Percentiles rank a stretch among this genome's conserved stretches.
phyloP scores from a whole-genome alignment of 1,140 invertebrate species.

The Drosophila jambulina region DNA sequence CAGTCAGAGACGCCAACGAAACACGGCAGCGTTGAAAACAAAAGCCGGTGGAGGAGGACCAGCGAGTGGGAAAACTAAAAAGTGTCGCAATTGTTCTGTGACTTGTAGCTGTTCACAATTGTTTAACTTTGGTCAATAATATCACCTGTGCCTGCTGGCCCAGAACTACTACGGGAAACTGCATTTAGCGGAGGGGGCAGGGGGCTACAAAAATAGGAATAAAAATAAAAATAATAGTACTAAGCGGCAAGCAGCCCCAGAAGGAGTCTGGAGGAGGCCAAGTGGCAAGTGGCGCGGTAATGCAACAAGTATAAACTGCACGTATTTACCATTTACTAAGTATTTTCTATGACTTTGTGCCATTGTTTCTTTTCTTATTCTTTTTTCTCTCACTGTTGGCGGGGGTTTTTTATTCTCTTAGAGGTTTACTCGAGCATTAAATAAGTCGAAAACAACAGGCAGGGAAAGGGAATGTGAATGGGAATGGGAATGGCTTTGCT shows the following conservation, averaged over 20 bases:
- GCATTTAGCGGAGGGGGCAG: slow-evolving; percentile 54
- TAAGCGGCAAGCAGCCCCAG: slow-evolving; percentile 16
- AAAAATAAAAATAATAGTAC: slow-evolving; percentile 13
- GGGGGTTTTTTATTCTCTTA: slow-evolving; percentile 48
- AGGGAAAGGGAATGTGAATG: not conserved
- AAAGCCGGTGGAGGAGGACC: not conserved
- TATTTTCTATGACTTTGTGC: slow-evolving; percentile 74
- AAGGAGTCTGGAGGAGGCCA: slow-evolving; percentile 31
- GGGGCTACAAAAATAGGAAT: not conserved
- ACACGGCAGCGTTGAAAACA: slow-evolving; percentile 5
- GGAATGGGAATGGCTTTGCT: slow-evolving; percentile 6
- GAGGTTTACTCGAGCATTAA: slow-evolving; percentile 80
- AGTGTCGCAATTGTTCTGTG: slow-evolving; percentile 66
- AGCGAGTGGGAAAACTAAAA: slow-evolving; percentile 62
- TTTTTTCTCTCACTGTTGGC: slow-evolving; percentile 6
- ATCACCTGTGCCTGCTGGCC: slow-evolving; percentile 63
- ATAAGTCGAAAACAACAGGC: slow-evolving; percentile 63
- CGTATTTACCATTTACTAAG: slow-evolving; percentile 77
- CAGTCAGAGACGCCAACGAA: slow-evolving; percentile 5
- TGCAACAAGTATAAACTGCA: slow-evolving; percentile 74
- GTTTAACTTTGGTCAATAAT: slow-evolving; percentile 79
- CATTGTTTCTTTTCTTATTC: slow-evolving; percentile 52
- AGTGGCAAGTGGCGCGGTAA: slow-evolving; percentile 24
- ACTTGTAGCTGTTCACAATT: slow-evolving; percentile 71
- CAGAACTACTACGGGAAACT: slow-evolving; percentile 59